Percentiles rank a stretch among this genome's conserved stretches.
phyloP scores from a whole-genome alignment of 2,888 invertebrate species.

The Chromoteleia sp. region DNA sequence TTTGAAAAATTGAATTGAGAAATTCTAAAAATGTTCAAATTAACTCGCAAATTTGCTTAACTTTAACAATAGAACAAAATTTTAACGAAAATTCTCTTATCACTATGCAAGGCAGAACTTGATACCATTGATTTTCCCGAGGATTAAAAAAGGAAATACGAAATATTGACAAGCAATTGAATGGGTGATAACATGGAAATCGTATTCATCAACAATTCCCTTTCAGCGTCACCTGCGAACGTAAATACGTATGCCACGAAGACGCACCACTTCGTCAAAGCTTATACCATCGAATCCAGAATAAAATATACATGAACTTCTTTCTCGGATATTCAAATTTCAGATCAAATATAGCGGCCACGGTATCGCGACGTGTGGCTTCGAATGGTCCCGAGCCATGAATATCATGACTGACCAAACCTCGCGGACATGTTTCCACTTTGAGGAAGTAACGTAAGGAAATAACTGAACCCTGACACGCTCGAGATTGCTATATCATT shows the following conservation, averaged over 20 bases:
- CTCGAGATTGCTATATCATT: constrained; percentile 64
- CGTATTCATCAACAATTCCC: constrained; percentile 73
- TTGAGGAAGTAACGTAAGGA: constrained; percentile 72
- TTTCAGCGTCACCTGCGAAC: constrained; percentile 66
- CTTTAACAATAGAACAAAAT: too few species aligned
- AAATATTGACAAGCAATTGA: constrained; percentile 67
- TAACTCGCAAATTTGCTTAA: too few species aligned
- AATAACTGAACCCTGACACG: constrained; percentile 66
- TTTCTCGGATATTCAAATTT: constrained; percentile 83
- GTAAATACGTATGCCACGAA: constrained; percentile 66
- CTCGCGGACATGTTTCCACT: constrained; percentile 77
- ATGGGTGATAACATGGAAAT: constrained; percentile 72
- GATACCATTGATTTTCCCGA: not conserved
- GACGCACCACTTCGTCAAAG: constrained; percentile 62
- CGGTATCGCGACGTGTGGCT: constrained; percentile 77
- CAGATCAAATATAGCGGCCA: constrained; percentile 82
- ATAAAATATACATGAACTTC: constrained; percentile 83
- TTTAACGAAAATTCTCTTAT: too few species aligned
- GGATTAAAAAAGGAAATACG: constrained; percentile 23
- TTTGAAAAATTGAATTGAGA: too few species aligned
- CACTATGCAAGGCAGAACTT: too few species aligned
- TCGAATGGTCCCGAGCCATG: constrained; percentile 83
- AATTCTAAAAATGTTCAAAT: too few species aligned
- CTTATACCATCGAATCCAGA: constrained; percentile 64
- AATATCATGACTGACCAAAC: constrained; percentile 84